These are phyloP conservation scores for Fringilla coelebs DNA, from an alignment of 2,797 vertebrate genomes.

Conservation along the genomic window DNA sequence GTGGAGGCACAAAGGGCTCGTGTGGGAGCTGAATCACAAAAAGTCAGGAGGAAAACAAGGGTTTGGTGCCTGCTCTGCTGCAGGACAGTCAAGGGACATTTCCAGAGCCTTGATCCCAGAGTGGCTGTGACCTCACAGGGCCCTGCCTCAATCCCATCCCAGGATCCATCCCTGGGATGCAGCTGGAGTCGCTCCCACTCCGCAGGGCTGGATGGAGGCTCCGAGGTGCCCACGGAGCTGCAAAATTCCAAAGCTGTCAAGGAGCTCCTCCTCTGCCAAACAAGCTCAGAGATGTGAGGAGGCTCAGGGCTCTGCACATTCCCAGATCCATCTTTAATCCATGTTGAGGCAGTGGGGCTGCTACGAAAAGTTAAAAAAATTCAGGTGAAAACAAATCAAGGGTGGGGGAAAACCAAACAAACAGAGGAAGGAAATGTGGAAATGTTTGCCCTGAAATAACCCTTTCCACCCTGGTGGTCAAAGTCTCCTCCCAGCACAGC, in stretches of 20 bases:
- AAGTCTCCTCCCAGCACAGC: fast-evolving
- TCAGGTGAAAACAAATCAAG: not conserved
- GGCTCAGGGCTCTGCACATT: not conserved
- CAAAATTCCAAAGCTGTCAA: fast-evolving
- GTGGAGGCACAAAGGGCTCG: not conserved
- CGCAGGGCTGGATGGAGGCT: fast-evolving
- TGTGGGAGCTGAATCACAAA: not conserved
- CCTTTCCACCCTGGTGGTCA: fast-evolving
- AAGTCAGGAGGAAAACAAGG: not conserved
- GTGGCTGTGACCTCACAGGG: not conserved
- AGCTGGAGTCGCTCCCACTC: fast-evolving
- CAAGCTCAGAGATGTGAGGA: fast-evolving
- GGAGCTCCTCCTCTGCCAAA: not conserved
- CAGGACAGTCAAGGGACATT: not conserved
- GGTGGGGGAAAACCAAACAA: not conserved
- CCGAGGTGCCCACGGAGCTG: fast-evolving
- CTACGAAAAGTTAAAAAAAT: not conserved
- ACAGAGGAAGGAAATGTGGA: not conserved
- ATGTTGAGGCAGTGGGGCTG: fast-evolving
- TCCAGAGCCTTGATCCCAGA: not conserved
- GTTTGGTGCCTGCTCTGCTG: not conserved
- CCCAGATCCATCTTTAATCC: not conserved
- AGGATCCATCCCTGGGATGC: not conserved
- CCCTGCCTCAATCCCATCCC: not conserved
- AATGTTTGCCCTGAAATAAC: not conserved